phyloP scores from a whole-genome alignment of 2,797 vertebrate genomes.

The Oryzias sinensis region DNA sequence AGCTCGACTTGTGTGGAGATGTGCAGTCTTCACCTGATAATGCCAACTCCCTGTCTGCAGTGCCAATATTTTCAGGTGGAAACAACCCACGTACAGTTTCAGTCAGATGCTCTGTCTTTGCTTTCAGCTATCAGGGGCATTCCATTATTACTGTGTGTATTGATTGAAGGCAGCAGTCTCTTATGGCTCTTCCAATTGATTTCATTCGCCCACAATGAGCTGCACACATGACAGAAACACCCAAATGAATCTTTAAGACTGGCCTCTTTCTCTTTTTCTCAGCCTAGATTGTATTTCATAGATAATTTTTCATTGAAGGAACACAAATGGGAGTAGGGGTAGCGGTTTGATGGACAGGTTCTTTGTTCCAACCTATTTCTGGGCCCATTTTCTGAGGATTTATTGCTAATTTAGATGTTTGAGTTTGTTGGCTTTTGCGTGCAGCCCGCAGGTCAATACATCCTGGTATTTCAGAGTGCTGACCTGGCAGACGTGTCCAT shows the following conservation, averaged over 20 bases:
- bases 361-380: too few relatives aligned
- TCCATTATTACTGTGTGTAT: constrained; percentile 66
- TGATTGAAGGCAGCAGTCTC: constrained; percentile 62
- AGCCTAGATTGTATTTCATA: too few relatives aligned
- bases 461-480: too few relatives aligned
- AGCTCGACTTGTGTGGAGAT: constrained; percentile 17
- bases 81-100: constrained; percentile 53
- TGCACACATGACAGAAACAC: constrained; percentile 57
- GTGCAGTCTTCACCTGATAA: constrained; percentile 45
- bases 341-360: too few relatives aligned
- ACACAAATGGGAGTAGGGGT: too few relatives aligned
- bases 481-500: too few relatives aligned
- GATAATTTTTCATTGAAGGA: too few relatives aligned
- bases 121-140: constrained; percentile 55
- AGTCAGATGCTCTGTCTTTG: constrained; percentile 56
- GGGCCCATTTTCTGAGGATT: too few relatives aligned
- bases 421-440: too few relatives aligned
- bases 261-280: too few relatives aligned
- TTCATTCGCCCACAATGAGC: constrained; percentile 71
- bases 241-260: constrained; percentile 74
- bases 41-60: constrained; percentile 35
- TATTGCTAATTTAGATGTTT: too few relatives aligned
- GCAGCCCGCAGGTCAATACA: too few relatives aligned
- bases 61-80: constrained; percentile 44
- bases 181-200: constrained; percentile 64